Conservation (phyloP, 2,113 vertebrate species). For the Labrus mixtus region DNA sequence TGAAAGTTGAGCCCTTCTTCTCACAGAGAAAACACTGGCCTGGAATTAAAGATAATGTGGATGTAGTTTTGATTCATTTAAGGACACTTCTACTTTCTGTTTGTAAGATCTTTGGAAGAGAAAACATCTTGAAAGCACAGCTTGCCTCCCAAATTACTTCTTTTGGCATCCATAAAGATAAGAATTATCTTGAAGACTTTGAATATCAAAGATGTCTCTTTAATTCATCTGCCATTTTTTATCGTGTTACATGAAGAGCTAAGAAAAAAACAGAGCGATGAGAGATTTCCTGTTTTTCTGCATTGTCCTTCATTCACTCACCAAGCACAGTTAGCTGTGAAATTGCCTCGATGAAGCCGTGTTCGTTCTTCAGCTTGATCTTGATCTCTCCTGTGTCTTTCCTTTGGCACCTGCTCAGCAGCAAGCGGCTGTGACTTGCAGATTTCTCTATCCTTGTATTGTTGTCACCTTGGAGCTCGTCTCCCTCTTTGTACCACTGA, state of each 20-base stretch:
- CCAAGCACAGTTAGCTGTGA: conserved; percentile 87
- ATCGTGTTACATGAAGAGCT: neutral
- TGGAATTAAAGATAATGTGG: neutral
- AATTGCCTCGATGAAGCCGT: conserved; percentile 82
- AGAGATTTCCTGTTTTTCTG: neutral
- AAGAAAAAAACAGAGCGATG: neutral
- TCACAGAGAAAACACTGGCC: neutral
- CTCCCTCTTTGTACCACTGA: conserved; percentile 87
- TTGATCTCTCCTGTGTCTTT: conserved; percentile 88
- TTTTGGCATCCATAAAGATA: neutral
- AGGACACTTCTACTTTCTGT: neutral
- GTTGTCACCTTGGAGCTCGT: conserved; percentile 78
- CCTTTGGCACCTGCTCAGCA: conserved; percentile 84
- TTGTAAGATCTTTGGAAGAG: neutral
- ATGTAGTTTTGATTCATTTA: conserved; percentile 1
- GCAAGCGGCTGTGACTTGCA: conserved; percentile 80
- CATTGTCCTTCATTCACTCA: conserved; percentile 71
- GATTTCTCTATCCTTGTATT: conserved; percentile 81
- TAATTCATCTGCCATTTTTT: neutral
- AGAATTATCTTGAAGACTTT: conserved; percentile 6
- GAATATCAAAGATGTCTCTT: neutral
- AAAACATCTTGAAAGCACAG: neutral
- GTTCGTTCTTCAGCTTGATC: conserved; percentile 88
- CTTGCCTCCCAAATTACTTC: neutral
- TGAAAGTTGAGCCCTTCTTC: neutral